Percentiles rank a stretch among this genome's conserved stretches.
These are phyloP conservation scores for Drepana falcataria DNA, from an alignment of 2,888 invertebrate genomes.

Conservation along the genomic window DNA sequence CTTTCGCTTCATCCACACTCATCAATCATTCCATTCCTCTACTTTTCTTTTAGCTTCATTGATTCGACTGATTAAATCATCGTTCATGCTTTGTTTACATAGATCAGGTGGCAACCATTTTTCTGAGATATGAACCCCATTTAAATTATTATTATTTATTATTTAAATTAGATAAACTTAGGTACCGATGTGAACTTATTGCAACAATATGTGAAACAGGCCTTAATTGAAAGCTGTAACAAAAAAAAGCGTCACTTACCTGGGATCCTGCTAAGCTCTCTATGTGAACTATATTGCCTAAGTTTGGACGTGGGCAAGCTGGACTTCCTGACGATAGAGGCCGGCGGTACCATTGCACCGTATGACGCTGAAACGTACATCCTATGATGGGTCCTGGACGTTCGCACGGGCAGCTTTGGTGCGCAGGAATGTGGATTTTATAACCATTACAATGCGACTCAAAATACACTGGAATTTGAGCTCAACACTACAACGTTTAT, in stretches of 20 bases:
- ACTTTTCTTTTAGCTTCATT: too few relatives aligned
- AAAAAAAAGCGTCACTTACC: conserved; percentile 33
- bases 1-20: too few relatives aligned
- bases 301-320: conserved; percentile 69
- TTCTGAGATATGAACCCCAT: too few relatives aligned
- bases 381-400: background rate
- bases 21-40: too few relatives aligned
- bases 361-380: conserved; percentile 43
- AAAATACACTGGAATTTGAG: background rate
- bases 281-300: conserved; percentile 74
- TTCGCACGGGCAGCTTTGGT: conserved; percentile 1
- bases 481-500: background rate
- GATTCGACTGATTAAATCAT: too few relatives aligned
- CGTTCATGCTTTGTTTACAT: too few relatives aligned
- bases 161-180: too few relatives aligned
- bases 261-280: conserved; percentile 68
- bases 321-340: conserved; percentile 45
- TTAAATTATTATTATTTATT: too few relatives aligned
- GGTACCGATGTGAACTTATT: too few relatives aligned
- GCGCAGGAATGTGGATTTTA: background rate
- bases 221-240: background rate
- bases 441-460: background rate
- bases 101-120: too few relatives aligned
- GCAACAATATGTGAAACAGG: background rate
- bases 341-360: conserved; percentile 50